Evolutionary conservation across 2,888 invertebrate genomes (phyloP), one percentile per base, ranked within the genome.

Genomic region (Willowsia nigromaculata): DNA sequence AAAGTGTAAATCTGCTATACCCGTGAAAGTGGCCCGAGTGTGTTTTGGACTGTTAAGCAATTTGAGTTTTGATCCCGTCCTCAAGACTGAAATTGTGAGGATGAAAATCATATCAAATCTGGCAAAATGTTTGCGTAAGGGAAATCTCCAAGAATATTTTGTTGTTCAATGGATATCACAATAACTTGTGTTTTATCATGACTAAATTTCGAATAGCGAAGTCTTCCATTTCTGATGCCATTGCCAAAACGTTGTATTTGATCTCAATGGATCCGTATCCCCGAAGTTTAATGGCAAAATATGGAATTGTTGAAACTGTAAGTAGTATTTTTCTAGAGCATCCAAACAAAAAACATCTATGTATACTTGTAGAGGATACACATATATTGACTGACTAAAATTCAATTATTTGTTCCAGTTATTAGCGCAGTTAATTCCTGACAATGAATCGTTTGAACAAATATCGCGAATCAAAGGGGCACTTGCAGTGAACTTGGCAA

Each of bases 51-150:
- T 91, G 6, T 43, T 91, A 13, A 90, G 88, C 50, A 91, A 91
- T 76, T 25, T 90, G 50, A 88, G 83, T 15, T 90, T 91, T 74
- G 62, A 90, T 50, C n/a, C 68, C 0, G 18, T 47, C 0, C 47
- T 90, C 11, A 47, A 87, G 15, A 11, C 43, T 59, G 85, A 59
- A 15, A 90, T 91, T 9, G 71, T 90, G 4, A 78, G 78, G 9
- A n/a, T 62, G 27, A 90, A 86, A 37, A 76, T 91, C 1, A 33
- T 89, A 4, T 53, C 88, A 11, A 74, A 74, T 11, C 37, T 91
- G 7, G 78, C 88, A 5, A 90, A 90, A 27, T 90, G 90, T 80
- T 33, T 90, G 18, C 71, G 91, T 91, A 88, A 76, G 88, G 30
- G 33, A 84, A n/a, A 25, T 18, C 9, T 22, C 2, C n/a, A 43